Base-by-base conservation (phyloP, 1,140 invertebrate genomes). In the Lepidurus arcticus region DNA sequence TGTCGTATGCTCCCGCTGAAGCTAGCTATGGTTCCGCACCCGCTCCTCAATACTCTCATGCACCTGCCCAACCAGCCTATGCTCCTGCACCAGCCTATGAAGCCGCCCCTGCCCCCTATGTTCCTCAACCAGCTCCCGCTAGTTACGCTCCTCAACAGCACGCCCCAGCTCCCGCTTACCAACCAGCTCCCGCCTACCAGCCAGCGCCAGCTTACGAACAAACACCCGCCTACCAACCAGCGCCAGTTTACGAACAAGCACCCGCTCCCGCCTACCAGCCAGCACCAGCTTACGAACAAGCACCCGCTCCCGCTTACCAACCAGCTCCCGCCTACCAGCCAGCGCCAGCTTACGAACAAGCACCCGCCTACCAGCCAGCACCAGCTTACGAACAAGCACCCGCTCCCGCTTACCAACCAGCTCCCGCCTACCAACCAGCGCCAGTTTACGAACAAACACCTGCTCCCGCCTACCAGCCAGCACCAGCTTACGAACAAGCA, bases 71-170 rank as follows among this genome's bases (percentile, higher is more conserved):
- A n/a, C 9, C 26, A 26, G 42, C 34, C n/a, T 78, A 78, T 73
- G 78, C 44, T 74, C 73, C 73, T 73, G 11, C 34, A 13, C 77
- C 65, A 5, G 44, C 43, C n/a, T 73, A 73, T 43, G 77, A 34
- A 16, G 42, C 34, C 43, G 43, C 73, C 42, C 73, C 78, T 21
- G 44, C 42, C 26, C 26, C 47, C 21, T 65, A 78, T 21, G 44
- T 24, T 42, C 16, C 53, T 73, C 73, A 73, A 26, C 73, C 78
- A 2, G 78, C 77, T 42, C 47, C 44, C n/a, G 21, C 77, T 74
- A 34, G 21, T 43, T 26, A 73, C 7, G 53, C 78, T 78, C 73
- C 77, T 44, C 77, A 78, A 26, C 16, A 65, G 34, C 47, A 26
- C 21, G 24, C 13, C 7, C 45, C 24, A 45, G 26, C 76, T 53